These are phyloP conservation scores for Drepana arcuata DNA, from an alignment of 1,140 invertebrate species.

Conservation along the genomic window DNA sequence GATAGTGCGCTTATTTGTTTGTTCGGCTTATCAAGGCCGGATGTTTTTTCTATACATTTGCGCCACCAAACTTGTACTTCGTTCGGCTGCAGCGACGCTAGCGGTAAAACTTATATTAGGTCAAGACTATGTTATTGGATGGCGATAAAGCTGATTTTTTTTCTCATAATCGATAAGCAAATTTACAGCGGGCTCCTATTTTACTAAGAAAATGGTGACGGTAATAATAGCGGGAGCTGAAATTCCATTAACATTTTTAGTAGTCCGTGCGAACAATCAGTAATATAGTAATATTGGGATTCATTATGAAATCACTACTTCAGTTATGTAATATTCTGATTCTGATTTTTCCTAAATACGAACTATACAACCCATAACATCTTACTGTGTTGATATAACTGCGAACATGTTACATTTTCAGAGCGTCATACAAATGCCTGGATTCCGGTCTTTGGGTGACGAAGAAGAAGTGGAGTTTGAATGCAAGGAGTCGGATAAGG, in stretches of 20 bases:
- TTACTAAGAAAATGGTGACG: constrained; percentile 9
- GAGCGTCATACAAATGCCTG: constrained; percentile 91
- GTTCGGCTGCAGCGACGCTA: constrained; percentile 38
- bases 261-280: too few species aligned
- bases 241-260: too few species aligned
- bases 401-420: too few species aligned
- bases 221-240: constrained; percentile 14
- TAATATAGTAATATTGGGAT: too few species aligned
- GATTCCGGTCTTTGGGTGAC: constrained; percentile 89
- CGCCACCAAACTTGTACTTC: constrained; percentile 59
- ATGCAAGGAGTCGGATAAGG: constrained; percentile 86
- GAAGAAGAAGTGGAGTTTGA: constrained; percentile 91
- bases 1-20: constrained; percentile 68
- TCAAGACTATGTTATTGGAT: constrained; percentile 46
- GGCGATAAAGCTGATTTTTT: constrained; percentile 40
- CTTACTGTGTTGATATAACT: too few species aligned
- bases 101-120: constrained; percentile 55
- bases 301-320: too few species aligned
- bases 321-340: too few species aligned
- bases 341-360: too few species aligned
- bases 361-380: too few species aligned
- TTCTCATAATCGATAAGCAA: constrained; percentile 25
- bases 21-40: constrained; percentile 68
- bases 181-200: constrained; percentile 15
- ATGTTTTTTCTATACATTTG: constrained; percentile 69